Base-by-base conservation (phyloP, 2,888 invertebrate genomes). In the Cephus nigrinus region DNA sequence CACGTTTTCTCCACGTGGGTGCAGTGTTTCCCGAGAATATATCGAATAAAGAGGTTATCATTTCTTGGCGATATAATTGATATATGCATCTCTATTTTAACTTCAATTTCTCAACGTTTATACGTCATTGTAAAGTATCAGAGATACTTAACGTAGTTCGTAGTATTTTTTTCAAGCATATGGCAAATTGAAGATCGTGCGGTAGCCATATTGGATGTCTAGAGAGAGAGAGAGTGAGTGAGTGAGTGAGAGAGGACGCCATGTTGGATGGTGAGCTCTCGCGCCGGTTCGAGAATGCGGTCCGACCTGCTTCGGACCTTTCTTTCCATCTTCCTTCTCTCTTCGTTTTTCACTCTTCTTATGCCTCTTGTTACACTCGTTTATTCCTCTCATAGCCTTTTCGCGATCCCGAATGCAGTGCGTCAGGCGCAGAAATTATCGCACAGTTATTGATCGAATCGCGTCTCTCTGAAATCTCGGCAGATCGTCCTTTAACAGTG, bases 1-100 rank as follows among this genome's bases (percentile, higher is more conserved):
- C 84, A 84, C 83, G 82, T 84, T 84, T 84, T 84, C 80, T 81
- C 84, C 84, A 83, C 84, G 84, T 84, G 84, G 81, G 80, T 69
- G 76, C 74, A 79, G 75, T 71, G 40, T 35, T 34, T 34, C 33
- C 35, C 32, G 30, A 32, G 32, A 71, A 71, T 15, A 55, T 55
- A 5, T 55, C 55, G 55, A 55, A 55, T 55, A 55, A 55, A 23
- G 23, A 55, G 55, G 23, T 23, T 40, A 23, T 23, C 55, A 1
- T 23, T 23, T 9, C 9, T 23, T 23, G 9, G 9, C 5, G 2
- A 55, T 55, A 15, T 23, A 55, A 55, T 55, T 55, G 9, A 55
- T 55, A 9, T 23, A 9, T 23, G 9, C 23, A 23, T 55, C 4
- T 36, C 36, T 36, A 36, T 55, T 55, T 55, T 55, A 5, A 9